Conservation (phyloP, 2,797 vertebrate species). For the Coluber constrictor region DNA sequence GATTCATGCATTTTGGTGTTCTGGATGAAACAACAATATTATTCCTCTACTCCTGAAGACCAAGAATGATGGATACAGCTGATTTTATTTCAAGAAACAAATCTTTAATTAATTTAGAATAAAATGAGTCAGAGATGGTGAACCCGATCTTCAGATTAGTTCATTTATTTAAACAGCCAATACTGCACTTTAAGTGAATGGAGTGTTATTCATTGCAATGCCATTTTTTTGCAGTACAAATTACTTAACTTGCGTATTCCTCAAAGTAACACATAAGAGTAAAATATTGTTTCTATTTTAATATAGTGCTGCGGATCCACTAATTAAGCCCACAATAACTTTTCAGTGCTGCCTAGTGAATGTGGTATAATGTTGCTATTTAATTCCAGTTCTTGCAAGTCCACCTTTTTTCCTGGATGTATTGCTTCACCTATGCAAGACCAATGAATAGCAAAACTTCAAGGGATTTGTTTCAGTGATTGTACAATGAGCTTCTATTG, state of each 20-base stretch:
- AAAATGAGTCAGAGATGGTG: not conserved
- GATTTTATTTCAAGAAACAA: not conserved
- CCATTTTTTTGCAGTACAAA: not conserved
- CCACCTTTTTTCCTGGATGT: not conserved
- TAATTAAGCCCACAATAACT: not conserved
- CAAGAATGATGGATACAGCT: not conserved
- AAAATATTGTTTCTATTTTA: not conserved
- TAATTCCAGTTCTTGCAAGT: not conserved
- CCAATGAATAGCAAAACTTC: slow-evolving; percentile 33
- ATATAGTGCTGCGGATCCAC: not conserved
- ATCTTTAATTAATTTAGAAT: not conserved
- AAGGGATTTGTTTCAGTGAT: slow-evolving; percentile 21
- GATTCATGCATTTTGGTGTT: not conserved
- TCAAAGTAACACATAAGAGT: not conserved
- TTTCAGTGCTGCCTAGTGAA: not conserved
- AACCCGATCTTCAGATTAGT: not conserved
- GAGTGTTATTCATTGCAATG: not conserved
- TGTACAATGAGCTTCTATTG: slow-evolving; percentile 27
- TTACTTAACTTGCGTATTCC: not conserved
- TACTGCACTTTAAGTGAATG: not conserved
- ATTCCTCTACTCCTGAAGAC: not conserved
- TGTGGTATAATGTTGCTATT: not conserved
- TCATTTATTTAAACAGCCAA: not conserved
- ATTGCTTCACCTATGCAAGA: not conserved
- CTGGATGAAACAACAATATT: not conserved